Evolutionary conservation across 2,888 invertebrate genomes (phyloP).

Genomic region (Melangyna quadrimaculata): DNA sequence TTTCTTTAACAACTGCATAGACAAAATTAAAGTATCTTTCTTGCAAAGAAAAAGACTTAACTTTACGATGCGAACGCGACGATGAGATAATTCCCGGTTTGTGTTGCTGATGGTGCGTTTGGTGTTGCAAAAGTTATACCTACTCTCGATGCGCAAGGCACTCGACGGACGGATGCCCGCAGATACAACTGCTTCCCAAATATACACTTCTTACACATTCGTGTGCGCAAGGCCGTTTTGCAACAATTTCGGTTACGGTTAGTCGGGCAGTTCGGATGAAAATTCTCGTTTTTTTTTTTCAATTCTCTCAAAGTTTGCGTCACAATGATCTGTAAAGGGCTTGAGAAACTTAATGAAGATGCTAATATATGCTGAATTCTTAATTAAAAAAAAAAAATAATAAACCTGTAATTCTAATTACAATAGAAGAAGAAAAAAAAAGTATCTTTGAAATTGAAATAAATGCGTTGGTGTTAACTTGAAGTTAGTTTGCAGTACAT

Average conservation of each 20-base stretch:
- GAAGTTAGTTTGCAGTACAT: slow-evolving; percentile 18
- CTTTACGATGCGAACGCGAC: slow-evolving; percentile 1
- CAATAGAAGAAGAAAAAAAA: background rate
- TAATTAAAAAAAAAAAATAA: background rate
- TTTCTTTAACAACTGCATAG: slow-evolving; percentile 14
- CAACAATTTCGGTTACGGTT: slow-evolving; percentile 32
- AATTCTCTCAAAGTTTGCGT: background rate
- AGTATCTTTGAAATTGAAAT: slow-evolving; percentile 47
- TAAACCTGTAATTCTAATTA: slow-evolving; percentile 13
- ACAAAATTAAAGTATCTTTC: slow-evolving; percentile 3
- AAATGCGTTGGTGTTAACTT: slow-evolving; percentile 56
- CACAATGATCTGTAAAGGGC: background rate
- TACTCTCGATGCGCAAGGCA: slow-evolving; percentile 8
- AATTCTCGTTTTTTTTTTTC: background rate
- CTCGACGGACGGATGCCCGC: background rate
- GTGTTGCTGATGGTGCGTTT: slow-evolving; percentile 23
- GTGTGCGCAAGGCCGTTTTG: slow-evolving; percentile 57
- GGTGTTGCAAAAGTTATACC: background rate
- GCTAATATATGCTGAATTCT: background rate
- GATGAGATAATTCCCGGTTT: slow-evolving; percentile 54
- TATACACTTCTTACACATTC: slow-evolving; percentile 48
- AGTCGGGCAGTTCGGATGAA: slow-evolving; percentile 30
- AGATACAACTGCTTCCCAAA: slow-evolving; percentile 27
- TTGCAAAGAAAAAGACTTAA: background rate
- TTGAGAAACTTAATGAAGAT: background rate